Conservation (phyloP, 2,888 invertebrate species). For the Drosophila neotestacea region DNA sequence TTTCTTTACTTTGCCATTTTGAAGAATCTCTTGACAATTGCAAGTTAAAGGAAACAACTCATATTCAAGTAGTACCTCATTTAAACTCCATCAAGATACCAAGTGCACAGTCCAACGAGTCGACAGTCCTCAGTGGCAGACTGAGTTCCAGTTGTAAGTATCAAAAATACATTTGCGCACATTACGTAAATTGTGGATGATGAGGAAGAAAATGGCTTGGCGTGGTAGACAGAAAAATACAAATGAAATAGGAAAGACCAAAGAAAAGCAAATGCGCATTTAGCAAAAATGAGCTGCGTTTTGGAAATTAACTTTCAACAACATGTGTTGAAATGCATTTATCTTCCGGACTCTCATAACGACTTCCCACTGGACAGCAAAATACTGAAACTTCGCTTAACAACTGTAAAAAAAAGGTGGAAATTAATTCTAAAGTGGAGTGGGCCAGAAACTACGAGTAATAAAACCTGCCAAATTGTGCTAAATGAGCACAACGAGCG, state of each 20-base stretch:
- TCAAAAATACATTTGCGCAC: constrained; percentile 74
- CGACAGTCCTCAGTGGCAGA: constrained; percentile 13
- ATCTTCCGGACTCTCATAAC: constrained; percentile 72
- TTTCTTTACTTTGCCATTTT: neutral
- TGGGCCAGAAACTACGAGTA: constrained; percentile 35
- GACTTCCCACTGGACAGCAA: constrained; percentile 30
- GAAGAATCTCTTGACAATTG: constrained; percentile 14
- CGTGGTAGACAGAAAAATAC: neutral
- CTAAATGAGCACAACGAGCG: constrained; percentile 69
- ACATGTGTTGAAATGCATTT: constrained; percentile 81
- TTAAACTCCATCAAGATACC: constrained; percentile 55
- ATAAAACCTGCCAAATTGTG: constrained; percentile 75
- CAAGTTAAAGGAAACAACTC: constrained; percentile 21
- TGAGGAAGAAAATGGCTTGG: constrained; percentile 36
- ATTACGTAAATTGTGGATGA: constrained; percentile 53
- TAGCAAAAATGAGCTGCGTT: constrained; percentile 78
- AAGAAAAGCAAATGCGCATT: constrained; percentile 67
- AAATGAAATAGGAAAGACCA: constrained; percentile 4
- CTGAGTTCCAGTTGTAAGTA: constrained; percentile 38
- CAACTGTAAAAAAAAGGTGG: constrained; percentile 65
- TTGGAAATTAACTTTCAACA: constrained; percentile 81
- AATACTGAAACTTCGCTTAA: constrained; percentile 46
- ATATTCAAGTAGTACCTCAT: constrained; percentile 31
- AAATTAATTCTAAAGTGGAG: constrained; percentile 66
- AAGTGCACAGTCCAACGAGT: constrained; percentile 10